Percentiles rank a stretch among this genome's conserved stretches.
Evolutionary conservation across 2,113 vertebrate genomes (phyloP).

Genomic region (Hypanus sabinus): DNA sequence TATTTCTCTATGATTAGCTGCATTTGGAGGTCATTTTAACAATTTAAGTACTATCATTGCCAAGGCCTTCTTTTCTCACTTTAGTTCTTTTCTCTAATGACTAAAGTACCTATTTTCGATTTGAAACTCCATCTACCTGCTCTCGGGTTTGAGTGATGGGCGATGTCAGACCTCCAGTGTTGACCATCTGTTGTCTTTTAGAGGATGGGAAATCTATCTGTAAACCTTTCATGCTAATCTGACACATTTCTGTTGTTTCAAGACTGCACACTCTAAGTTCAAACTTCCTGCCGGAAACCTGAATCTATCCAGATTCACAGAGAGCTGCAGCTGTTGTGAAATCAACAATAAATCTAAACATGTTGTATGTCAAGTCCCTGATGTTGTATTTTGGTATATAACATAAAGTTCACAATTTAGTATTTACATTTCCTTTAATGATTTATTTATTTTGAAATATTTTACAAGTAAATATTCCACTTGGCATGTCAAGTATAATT

Average conservation of each 20-base stretch:
- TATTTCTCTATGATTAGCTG: too few species aligned
- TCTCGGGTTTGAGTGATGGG: not conserved
- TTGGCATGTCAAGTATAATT: not conserved
- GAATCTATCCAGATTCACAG: not conserved
- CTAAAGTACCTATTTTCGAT: not conserved
- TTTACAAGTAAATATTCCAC: not conserved
- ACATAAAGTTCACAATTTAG: not conserved
- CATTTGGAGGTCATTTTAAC: not conserved
- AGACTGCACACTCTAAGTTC: not conserved
- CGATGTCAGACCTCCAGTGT: not conserved
- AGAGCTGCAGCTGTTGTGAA: not conserved
- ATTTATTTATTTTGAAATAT: slow-evolving; percentile 8
- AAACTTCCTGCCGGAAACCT: not conserved
- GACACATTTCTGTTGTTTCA: slow-evolving; percentile 25
- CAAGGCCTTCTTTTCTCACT: not conserved
- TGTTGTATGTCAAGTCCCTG: not conserved
- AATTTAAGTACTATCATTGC: not conserved
- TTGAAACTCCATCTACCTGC: not conserved
- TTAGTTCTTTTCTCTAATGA: not conserved
- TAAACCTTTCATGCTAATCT: not conserved
- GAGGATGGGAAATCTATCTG: not conserved
- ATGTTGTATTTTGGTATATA: not conserved
- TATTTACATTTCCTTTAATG: not conserved
- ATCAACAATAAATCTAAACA: not conserved
- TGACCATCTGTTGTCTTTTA: slow-evolving; percentile 24